These are phyloP conservation scores for Sebastiscus albofasciatus DNA, from an alignment of 2,797 vertebrate genomes.

Conservation along the genomic window DNA sequence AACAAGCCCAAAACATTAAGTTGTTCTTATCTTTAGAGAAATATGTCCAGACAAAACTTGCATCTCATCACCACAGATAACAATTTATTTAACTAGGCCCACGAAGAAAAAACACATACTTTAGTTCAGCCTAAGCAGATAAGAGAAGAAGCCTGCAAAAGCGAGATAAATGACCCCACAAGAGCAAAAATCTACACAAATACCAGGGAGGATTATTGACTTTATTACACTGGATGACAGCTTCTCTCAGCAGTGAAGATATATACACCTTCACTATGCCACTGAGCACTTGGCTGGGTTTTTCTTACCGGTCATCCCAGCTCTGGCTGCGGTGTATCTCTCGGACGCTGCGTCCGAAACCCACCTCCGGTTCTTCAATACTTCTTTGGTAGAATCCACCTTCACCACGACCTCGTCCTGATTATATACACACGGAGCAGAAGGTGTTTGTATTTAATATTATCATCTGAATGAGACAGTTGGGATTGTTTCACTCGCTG, in stretches of 20 bases:
- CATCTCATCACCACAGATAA: background rate
- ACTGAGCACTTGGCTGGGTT: background rate
- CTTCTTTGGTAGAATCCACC: slow-evolving; percentile 94
- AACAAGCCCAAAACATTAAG: background rate
- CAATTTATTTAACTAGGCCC: background rate
- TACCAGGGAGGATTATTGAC: background rate
- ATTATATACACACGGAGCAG: background rate
- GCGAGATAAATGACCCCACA: background rate
- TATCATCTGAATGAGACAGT: background rate
- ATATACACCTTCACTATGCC: background rate
- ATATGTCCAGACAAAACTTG: background rate
- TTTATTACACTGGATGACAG: background rate
- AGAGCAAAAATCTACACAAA: slow-evolving; percentile 4
- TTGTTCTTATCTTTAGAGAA: background rate
- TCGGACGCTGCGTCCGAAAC: slow-evolving; percentile 86
- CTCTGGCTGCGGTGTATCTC: slow-evolving; percentile 95
- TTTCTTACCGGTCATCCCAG: slow-evolving; percentile 91
- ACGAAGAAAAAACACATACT: background rate
- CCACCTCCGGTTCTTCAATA: slow-evolving; percentile 89
- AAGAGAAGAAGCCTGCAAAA: background rate
- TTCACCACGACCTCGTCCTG: slow-evolving; percentile 92
- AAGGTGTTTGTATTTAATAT: background rate
- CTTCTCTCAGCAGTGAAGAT: background rate
- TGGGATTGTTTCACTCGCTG: background rate
- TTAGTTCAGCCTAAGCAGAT: background rate